Evolutionary conservation across 2,888 invertebrate species (phyloP), one percentile per base, ranked within the genome.

Genomic region (Oasisia sp.): DNA sequence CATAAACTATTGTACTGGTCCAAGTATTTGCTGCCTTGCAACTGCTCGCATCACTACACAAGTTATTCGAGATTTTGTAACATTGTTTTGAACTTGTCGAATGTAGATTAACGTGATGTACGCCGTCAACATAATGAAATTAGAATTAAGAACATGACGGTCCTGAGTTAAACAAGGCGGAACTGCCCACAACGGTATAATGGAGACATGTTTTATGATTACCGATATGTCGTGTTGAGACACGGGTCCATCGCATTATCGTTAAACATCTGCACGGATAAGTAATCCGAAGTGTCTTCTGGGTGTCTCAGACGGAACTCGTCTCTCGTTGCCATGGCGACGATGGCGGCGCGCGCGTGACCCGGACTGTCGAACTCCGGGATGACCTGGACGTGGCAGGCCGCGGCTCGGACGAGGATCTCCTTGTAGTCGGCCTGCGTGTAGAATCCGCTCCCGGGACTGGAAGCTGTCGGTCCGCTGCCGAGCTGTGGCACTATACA

Each of bases 171-270:
- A 27, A 19, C 19, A 1, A 74, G 19, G 74, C n/a, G 74, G 7
- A 74, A 27, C 27, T 27, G 27, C 1, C 27, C 4, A 7, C 74
- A 5, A 27, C n/a, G 74, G 19, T 74, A 74, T 74, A 74, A 74
- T 27, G 4, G 27, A 74, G 27, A 74, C 7, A 32, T 90, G 27
- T 32, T 90, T 50, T 50, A 5, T 74, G 27, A 27, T 74, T 74
- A 91, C 89, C n/a, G 32, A 89, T 32, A 91, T 0, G 95, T 95
- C 5, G 95, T 95, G 89, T 95, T 94, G 38, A 96, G 92, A 45
- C 95, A 96, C 1, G 96, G 95, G 93, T 96, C 95, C 94, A 96
- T 95, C 38, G 95, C 94, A 93, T 95, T 96, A 91, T 95, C 95
- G 3, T 93, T 94, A 93, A 95, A 95, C 94, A 95, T 95, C 93